These are phyloP conservation scores for Apostichopus leukothele DNA, from an alignment of 53 echinoderm and acorn worm genomes.

Conservation along the genomic window DNA sequence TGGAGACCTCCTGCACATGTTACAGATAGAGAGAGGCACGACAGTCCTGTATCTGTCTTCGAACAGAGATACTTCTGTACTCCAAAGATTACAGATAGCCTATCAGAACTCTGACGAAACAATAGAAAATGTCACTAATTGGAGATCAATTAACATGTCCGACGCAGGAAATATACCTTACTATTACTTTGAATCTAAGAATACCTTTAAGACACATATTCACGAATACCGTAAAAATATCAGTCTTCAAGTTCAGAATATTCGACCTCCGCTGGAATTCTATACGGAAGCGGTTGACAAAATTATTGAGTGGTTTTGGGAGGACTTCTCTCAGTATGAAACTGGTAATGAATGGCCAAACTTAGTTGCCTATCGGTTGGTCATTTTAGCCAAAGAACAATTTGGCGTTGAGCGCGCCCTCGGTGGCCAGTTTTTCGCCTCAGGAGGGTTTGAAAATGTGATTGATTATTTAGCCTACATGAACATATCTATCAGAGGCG, in stretches of 20 bases:
- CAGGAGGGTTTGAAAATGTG: constrained; percentile 70
- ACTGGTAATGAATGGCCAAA: constrained; percentile 80
- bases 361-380: constrained; percentile 79
- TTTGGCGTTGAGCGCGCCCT: constrained; percentile 89
- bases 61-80: not conserved
- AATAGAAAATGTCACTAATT: constrained; percentile 17
- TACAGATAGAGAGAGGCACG: constrained; percentile 76
- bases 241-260: not conserved
- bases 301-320: constrained; percentile 84
- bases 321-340: constrained; percentile 78
- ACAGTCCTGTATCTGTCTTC: constrained; percentile 65
- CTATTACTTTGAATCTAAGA: constrained; percentile 26
- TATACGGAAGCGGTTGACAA: constrained; percentile 83
- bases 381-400: constrained; percentile 95
- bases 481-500: constrained; percentile 20
- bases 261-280: constrained; percentile 56
- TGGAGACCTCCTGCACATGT: constrained; percentile 63
- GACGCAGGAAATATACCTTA: not conserved
- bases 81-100: not conserved
- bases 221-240: constrained; percentile 15
- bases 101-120: constrained; percentile 42
- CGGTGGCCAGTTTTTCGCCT: constrained; percentile 87
- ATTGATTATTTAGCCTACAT: constrained; percentile 39
- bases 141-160: not conserved
- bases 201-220: constrained; percentile 31